These are phyloP conservation scores for Stegana nigrithorax DNA, from an alignment of 2,888 invertebrate species.

Conservation along the genomic window DNA sequence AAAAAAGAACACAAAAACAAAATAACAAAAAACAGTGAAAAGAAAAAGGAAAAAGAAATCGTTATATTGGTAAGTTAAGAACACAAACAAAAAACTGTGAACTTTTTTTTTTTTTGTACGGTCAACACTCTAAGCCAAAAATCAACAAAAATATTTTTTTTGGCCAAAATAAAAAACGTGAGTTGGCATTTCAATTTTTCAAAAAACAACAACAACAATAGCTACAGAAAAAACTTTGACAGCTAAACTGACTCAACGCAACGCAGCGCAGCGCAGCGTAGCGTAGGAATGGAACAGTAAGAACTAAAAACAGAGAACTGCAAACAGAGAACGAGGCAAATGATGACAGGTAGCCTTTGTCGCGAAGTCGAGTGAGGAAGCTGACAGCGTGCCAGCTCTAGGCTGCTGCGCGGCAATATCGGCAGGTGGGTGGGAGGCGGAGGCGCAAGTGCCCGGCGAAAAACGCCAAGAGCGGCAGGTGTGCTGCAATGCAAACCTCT, in stretches of 20 bases:
- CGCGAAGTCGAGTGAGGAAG: constrained; percentile 18
- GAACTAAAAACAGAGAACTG: no score
- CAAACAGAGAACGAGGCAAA: constrained; percentile 35
- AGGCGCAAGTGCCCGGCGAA: no score
- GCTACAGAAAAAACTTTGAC: constrained; percentile 46
- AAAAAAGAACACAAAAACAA: neutral
- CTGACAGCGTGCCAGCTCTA: no score
- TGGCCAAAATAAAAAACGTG: constrained; percentile 42
- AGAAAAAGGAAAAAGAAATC: neutral
- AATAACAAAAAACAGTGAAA: neutral
- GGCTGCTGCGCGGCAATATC: no score
- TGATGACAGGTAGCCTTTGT: constrained; percentile 43
- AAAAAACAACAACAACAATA: constrained; percentile 29
- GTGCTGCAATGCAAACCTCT: neutral
- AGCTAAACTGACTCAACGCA: constrained; percentile 28
- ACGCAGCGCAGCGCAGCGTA: constrained; percentile 27
- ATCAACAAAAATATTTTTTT: constrained; percentile 49
- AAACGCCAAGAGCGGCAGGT: no score
- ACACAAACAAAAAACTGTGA: constrained; percentile 6
- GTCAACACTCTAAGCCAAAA: constrained; percentile 61
- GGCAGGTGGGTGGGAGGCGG: no score
- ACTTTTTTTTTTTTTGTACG: constrained; percentile 44
- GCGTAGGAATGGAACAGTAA: no score
- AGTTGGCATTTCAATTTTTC: constrained; percentile 60
- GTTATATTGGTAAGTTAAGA: neutral